phyloP scores from a whole-genome alignment of 2,797 vertebrate genomes.

The Rhinophrynus dorsalis region DNA sequence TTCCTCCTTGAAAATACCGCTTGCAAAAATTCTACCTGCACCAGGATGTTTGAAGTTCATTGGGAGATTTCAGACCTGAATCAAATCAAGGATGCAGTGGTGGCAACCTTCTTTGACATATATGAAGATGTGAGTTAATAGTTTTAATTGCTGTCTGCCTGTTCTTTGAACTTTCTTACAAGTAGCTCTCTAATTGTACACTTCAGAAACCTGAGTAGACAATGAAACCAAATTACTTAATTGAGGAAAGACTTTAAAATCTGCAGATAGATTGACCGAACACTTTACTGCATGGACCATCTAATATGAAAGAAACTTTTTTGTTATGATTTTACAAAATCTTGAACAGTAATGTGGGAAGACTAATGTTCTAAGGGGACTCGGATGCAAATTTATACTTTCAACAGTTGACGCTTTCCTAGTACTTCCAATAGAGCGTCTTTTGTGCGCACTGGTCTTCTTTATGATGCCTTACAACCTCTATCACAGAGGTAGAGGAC shows the following conservation, averaged over 20 bases:
- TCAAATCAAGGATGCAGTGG: conserved; percentile 79
- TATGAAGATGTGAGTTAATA: conserved; percentile 91
- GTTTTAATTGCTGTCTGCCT: conserved; percentile 37
- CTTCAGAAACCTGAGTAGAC: conserved; percentile 25
- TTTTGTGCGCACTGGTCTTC: no score
- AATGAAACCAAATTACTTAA: conserved; percentile 44
- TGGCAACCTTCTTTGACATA: conserved; percentile 95
- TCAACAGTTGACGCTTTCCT: no score
- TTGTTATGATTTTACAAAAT: no score
- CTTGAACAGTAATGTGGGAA: no score
- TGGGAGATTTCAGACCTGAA: conserved; percentile 90
- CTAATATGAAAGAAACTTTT: no score
- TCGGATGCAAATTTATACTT: no score
- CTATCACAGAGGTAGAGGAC: no score
- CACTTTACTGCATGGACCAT: no score
- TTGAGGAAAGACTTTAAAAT: conserved; percentile 34
- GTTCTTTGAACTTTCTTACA: neutral
- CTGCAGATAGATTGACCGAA: neutral
- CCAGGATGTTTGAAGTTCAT: conserved; percentile 84
- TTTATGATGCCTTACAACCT: no score
- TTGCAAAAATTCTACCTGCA: conserved; percentile 77
- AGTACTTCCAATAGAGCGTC: no score
- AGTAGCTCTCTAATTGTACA: conserved; percentile 10
- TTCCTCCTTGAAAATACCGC: conserved; percentile 92
- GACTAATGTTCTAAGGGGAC: no score